Evolutionary conservation across 2,797 vertebrate species (phyloP).

Genomic region (Enteromius trimaculatus): DNA sequence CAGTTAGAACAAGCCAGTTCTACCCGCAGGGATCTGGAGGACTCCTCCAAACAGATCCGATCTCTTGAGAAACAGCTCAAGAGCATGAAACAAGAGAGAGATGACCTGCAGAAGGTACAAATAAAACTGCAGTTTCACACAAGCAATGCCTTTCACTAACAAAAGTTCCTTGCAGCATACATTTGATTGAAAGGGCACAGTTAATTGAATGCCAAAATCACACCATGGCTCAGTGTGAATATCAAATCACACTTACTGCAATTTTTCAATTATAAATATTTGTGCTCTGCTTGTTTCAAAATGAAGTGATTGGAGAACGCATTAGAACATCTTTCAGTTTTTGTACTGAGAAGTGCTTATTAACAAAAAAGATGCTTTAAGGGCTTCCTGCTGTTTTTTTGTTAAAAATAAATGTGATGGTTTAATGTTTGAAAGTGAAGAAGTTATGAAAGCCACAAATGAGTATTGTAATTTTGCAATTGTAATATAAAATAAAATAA

Average conservation of each 20-base stretch:
- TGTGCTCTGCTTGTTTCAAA: background rate
- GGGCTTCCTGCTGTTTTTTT: background rate
- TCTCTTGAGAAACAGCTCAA: slow-evolving; percentile 92
- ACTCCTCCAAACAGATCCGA: slow-evolving; percentile 89
- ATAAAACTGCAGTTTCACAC: background rate
- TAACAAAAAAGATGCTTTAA: background rate
- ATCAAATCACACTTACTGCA: background rate
- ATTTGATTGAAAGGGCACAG: background rate
- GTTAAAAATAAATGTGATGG: background rate
- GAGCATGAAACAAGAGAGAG: slow-evolving; percentile 86
- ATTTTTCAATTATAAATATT: background rate
- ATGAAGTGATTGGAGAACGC: background rate
- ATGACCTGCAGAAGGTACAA: slow-evolving; percentile 92
- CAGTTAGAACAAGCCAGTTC: slow-evolving; percentile 88
- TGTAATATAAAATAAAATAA: background rate
- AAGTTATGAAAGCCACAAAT: background rate
- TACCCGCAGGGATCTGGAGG: slow-evolving; percentile 86
- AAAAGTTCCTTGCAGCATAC: background rate
- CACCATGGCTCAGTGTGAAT: background rate
- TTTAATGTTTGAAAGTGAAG: background rate
- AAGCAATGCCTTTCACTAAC: slow-evolving; percentile 8
- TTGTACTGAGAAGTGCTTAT: background rate
- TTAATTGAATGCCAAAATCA: background rate
- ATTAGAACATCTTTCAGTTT: background rate
- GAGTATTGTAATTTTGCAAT: background rate